Evolutionary conservation across 2,113 vertebrate genomes (phyloP), one percentile per base, ranked within the genome.

Genomic region (Herpetotheres cachinnans): DNA sequence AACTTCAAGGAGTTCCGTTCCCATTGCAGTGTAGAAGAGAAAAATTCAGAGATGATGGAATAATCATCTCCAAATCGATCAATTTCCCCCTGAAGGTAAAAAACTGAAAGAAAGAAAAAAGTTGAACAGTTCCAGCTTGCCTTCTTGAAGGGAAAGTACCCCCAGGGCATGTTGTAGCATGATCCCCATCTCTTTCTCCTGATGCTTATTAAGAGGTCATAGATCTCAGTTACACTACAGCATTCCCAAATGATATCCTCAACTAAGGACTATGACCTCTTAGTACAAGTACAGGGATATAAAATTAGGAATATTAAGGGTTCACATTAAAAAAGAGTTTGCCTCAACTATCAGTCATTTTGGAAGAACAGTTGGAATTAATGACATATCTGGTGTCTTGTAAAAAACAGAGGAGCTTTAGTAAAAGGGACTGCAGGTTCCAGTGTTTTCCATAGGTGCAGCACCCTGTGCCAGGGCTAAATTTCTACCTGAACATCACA

Each of bases 161-260:
- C 97, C 77, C 91, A 97, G 97, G 97, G 98, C 98, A 79, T 85
- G 92, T 95, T 72, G 96, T 96, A 95, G 97, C 97, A 90, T 91
- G 96, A 97, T 96, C 96, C 88, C 96, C 6, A 95, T 96, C 89
- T 97, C 97, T 95, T 97, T 95, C 97, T 98, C 96, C 96, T 96
- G 96, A 97, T 97, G 95, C 97, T 98, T 98, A 98, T 98, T 98
- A 98, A 97, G 98, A 98, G 98, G 98, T 98, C 98, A 97, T 32
- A 95, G 97, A 98, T 97, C 95, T 97, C 95, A 47, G 93, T 97
- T 97, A 97, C 93, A 95, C 81, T 86, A 78, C 58, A 92, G 81
- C 73, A 94, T 89, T 98, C 98, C 96, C 98, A 93, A 89, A 96
- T 96, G 92, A 92, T 92, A 96, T 95, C 93, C 91, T 89, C 90